Evolutionary conservation across 2,113 vertebrate genomes (phyloP).

Genomic region (Arenaria interpres): DNA sequence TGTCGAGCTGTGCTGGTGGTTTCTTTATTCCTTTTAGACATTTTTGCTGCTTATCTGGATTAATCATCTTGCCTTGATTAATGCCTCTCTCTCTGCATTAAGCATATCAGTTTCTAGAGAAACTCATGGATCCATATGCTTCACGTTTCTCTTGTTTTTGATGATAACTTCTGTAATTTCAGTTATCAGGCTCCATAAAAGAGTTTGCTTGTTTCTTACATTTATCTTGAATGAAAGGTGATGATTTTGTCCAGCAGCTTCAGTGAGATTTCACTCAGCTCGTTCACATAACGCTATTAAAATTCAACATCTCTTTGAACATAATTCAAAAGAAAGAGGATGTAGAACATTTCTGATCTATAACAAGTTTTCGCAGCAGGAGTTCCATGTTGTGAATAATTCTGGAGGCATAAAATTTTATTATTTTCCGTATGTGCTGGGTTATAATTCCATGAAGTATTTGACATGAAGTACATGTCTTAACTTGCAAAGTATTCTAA

Average conservation of each 20-base stretch:
- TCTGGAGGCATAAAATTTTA: slow-evolving; percentile 66
- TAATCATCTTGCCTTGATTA: slow-evolving; percentile 58
- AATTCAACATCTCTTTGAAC: slow-evolving; percentile 65
- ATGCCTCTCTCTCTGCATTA: slow-evolving; percentile 37
- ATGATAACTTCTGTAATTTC: slow-evolving; percentile 59
- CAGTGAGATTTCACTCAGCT: slow-evolving; percentile 59
- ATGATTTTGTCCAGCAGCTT: slow-evolving; percentile 61
- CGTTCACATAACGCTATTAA: slow-evolving; percentile 45
- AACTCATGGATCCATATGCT: slow-evolving; percentile 10
- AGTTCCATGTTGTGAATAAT: slow-evolving; percentile 68
- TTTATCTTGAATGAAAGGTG: slow-evolving; percentile 61
- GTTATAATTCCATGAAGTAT: slow-evolving; percentile 51
- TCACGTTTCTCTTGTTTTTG: slow-evolving; percentile 27
- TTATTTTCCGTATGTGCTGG: slow-evolving; percentile 51
- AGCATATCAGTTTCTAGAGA: slow-evolving; percentile 51
- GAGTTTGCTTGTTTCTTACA: slow-evolving; percentile 56
- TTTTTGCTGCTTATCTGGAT: slow-evolving; percentile 34
- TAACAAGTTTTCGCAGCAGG: slow-evolving; percentile 67
- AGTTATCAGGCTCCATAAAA: slow-evolving; percentile 43
- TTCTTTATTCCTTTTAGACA: slow-evolving; percentile 45
- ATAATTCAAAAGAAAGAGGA: slow-evolving; percentile 65
- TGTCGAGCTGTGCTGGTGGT: background rate
- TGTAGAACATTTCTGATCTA: slow-evolving; percentile 66
- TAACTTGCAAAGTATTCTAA: slow-evolving; percentile 45
- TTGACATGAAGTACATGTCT: slow-evolving; percentile 55